Conservation (phyloP, 2,113 vertebrate species). For the Ophiodon elongatus region DNA sequence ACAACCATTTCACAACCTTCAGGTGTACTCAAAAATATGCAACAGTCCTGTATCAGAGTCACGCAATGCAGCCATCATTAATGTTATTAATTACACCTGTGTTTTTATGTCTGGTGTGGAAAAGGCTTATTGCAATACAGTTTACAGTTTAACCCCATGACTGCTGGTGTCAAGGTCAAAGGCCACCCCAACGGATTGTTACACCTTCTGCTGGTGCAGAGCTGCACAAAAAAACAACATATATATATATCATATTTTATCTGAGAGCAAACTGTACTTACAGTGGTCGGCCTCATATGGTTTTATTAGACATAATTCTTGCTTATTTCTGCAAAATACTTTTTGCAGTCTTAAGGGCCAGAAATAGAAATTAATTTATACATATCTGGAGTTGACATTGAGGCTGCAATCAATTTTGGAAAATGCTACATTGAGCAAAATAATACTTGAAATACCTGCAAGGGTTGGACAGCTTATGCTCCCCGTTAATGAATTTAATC, state of each 20-base stretch:
- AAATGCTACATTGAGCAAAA: no score
- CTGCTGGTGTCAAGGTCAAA: constrained; percentile 1
- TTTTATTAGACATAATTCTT: no score
- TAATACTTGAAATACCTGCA: no score
- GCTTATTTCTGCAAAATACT: no score
- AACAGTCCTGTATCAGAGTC: not conserved
- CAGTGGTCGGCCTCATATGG: no score
- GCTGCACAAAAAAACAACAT: not conserved
- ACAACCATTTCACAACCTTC: not conserved
- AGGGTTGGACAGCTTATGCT: no score
- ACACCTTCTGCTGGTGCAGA: not conserved
- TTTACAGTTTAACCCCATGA: not conserved
- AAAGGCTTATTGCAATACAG: not conserved
- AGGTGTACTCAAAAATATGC: not conserved
- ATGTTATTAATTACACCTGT: not conserved
- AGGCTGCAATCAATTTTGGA: not conserved
- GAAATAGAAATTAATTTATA: not conserved
- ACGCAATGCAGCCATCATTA: not conserved
- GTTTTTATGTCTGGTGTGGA: not conserved
- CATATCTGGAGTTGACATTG: not conserved
- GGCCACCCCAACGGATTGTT: not conserved
- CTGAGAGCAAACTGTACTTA: no score
- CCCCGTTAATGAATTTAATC: no score
- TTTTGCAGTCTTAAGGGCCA: not conserved
- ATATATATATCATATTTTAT: no score